These are phyloP conservation scores for Rhinoderma darwinii DNA, from an alignment of 2,113 vertebrate species.

Conservation along the genomic window DNA sequence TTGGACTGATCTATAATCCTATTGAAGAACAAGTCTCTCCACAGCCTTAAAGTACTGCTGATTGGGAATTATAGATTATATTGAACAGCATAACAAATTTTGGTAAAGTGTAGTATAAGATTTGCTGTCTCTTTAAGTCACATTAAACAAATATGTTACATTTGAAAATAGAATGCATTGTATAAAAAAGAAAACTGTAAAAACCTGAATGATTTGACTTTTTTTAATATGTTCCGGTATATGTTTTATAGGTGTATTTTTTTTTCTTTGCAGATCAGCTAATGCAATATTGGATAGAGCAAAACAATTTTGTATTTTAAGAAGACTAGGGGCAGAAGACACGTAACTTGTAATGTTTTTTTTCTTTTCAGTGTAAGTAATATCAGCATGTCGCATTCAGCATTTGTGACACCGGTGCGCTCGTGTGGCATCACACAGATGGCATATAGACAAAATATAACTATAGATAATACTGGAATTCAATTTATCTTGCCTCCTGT, in stretches of 20 bases:
- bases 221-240: neutral
- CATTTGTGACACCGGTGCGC: neutral
- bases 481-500: conserved; percentile 53
- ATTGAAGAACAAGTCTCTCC: no score
- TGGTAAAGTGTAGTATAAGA: no score
- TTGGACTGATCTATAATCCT: no score
- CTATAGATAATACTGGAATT: conserved; percentile 51
- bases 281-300: neutral
- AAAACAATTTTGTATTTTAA: neutral
- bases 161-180: neutral
- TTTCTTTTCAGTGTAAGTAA: conserved; percentile 2
- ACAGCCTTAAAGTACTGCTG: no score
- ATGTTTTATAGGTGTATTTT: neutral
- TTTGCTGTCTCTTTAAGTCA: neutral
- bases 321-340: neutral
- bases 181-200: neutral
- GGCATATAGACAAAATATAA: conserved; percentile 39
- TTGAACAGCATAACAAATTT: no score
- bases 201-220: neutral
- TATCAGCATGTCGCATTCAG: conserved; percentile 20
- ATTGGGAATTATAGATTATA: no score
- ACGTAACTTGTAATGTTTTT: conserved; percentile 25
- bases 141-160: no score
- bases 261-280: neutral
- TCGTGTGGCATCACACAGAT: conserved; percentile 29